Evolutionary conservation across 2,888 invertebrate genomes (phyloP).

Genomic region (Cephus sareptanus): DNA sequence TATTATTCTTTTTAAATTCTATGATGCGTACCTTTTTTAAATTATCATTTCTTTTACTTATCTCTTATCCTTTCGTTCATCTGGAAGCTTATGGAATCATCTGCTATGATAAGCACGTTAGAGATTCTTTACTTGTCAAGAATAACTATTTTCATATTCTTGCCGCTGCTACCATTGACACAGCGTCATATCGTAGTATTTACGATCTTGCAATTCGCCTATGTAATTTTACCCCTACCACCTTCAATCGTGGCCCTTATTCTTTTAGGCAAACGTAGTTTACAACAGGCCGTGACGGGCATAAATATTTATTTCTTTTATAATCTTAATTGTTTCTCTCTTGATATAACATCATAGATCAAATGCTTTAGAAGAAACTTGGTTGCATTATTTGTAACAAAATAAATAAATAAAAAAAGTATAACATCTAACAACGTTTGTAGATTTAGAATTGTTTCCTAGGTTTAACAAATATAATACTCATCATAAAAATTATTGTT

Average conservation of each 20-base stretch:
- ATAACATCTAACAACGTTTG: background rate
- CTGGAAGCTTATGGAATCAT: background rate
- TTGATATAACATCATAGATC: constrained; percentile 30
- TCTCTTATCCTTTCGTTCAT: background rate
- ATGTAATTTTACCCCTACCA: background rate
- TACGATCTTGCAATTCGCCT: background rate
- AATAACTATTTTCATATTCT: background rate
- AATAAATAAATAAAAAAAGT: constrained; percentile 33
- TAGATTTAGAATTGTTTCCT: background rate
- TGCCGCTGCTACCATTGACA: background rate
- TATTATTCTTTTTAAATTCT: background rate
- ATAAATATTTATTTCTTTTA: constrained; percentile 14
- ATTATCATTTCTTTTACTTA: background rate
- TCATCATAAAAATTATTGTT: background rate
- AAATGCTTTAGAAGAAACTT: constrained; percentile 39
- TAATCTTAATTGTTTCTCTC: constrained; percentile 6
- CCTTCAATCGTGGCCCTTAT: background rate
- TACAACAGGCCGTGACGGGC: background rate
- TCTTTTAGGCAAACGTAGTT: background rate
- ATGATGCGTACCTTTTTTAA: background rate
- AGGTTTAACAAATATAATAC: background rate
- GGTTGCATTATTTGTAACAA: constrained; percentile 46
- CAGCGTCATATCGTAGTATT: background rate
- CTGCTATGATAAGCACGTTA: background rate
- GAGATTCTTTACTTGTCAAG: background rate